Evolutionary conservation across 2,888 invertebrate genomes (phyloP), one percentile per base, ranked within the genome.

Genomic region (Amphipyra tragopoginis): DNA sequence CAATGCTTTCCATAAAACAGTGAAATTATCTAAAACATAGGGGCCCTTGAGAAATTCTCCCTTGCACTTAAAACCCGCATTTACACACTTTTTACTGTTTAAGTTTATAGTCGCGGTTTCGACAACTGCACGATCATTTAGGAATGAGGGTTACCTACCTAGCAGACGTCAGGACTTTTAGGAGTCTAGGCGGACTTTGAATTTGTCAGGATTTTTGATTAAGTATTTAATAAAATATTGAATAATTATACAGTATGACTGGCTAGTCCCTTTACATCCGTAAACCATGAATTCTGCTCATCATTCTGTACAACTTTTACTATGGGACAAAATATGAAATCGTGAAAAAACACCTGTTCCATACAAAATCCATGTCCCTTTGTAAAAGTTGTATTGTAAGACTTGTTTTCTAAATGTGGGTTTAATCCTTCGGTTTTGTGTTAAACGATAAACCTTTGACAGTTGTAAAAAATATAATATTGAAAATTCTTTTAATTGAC

Each of bases 1-100:
- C 65, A 80, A 75, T 74, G 74, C 58, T 82, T 85, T 82, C 79
- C 82, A 85, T 85, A 83, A 84, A 88, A 89, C 87, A 86, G 80
- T 87, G 78, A 83, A 86, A 84, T 82, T 81, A 68, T 72, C 79
- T 81, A 84, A 76, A 81, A 76, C 76, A 91, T 92, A 84, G 81
- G 92, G 92, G 92, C 76, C 69, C 75, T 80, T 74, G 70, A 78
- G 77, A 79, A 75, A 55, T 67, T 75, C 66, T 65, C 44, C 45
- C 33, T 60, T 40, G 48, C 55, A 68, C 65, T 44, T 67, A 67
- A 69, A 48, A 73, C 89, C 89, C 89, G 88, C 89, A 89, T 88
- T 80, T 68, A 57, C 54, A 60, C 43, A 38, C 59, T 80, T 79
- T 77, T 74, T 69, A 77, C 61, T 77, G 67, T 63, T 57, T 15